Conservation (phyloP, 2,113 vertebrate species). For the Xenopus tropicalis region DNA sequence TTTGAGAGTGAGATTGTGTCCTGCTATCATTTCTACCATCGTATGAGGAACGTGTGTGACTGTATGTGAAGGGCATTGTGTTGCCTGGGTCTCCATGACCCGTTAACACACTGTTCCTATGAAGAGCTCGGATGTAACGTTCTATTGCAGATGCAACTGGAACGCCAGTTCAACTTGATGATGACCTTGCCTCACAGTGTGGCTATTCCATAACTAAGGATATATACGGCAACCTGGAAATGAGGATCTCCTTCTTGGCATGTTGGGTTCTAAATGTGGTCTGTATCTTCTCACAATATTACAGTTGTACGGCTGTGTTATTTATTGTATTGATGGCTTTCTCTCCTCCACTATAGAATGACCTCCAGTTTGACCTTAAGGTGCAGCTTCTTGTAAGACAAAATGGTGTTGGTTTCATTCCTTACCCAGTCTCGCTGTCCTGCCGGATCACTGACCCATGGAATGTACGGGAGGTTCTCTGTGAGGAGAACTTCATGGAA, state of each 20-base stretch:
- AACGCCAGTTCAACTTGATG: background rate
- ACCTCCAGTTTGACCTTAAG: constrained; percentile 33
- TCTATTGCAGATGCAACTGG: constrained; percentile 7
- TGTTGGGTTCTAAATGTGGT: constrained; percentile 41
- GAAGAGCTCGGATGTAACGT: no score
- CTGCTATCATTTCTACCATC: no score
- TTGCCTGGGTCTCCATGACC: no score
- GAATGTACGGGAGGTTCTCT: constrained; percentile 47
- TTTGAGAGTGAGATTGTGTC: background rate
- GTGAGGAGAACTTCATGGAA: constrained; percentile 51
- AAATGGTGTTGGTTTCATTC: background rate
- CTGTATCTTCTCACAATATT: background rate
- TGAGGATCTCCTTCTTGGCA: constrained; percentile 42
- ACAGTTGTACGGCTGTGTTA: no score
- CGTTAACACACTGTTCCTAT: no score
- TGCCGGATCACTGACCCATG: constrained; percentile 13
- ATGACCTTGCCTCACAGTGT: constrained; percentile 27
- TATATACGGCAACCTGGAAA: constrained; percentile 30
- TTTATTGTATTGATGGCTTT: no score
- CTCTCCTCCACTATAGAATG: constrained; percentile 20
- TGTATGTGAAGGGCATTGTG: no score
- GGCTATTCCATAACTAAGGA: constrained; percentile 30
- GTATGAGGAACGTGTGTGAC: no score
- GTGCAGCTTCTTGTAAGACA: constrained; percentile 20
- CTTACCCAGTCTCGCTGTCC: constrained; percentile 25